Evolutionary conservation across 1,140 invertebrate genomes (phyloP).

Genomic region (Ganaspis sp.): DNA sequence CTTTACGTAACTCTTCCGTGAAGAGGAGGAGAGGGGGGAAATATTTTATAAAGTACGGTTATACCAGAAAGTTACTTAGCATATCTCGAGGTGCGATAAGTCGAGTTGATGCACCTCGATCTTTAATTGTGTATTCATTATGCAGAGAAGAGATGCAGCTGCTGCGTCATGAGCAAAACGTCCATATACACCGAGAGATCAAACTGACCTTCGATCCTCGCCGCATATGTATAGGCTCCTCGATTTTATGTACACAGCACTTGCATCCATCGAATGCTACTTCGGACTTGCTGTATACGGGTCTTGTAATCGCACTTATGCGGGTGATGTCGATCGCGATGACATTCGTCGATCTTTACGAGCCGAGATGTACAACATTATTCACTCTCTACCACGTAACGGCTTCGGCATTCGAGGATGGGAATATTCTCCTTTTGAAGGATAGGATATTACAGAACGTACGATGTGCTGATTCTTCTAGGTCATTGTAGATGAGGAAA

Average conservation of each 20-base stretch:
- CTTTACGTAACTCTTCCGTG: slow-evolving; percentile 11
- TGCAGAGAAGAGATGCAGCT: slow-evolving; percentile 49
- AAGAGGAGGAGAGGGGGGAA: not conserved
- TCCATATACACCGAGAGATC: slow-evolving; percentile 46
- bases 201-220: slow-evolving; percentile 60
- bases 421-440: not conserved
- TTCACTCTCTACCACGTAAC: slow-evolving; percentile 12
- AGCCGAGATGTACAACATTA: slow-evolving; percentile 7
- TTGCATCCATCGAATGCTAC: slow-evolving; percentile 40
- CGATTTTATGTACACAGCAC: slow-evolving; percentile 31
- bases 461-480: not conserved
- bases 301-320: slow-evolving; percentile 45
- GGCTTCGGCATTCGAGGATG: not conserved
- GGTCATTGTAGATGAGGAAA: not conserved
- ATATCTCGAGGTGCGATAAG: slow-evolving; percentile 65
- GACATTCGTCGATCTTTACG: slow-evolving; percentile 43
- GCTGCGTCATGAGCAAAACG: slow-evolving; percentile 55
- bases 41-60: slow-evolving; percentile 32
- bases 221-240: slow-evolving; percentile 38
- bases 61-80: slow-evolving; percentile 56
- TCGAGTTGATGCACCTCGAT: slow-evolving; percentile 59
- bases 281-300: not conserved
- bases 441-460: not conserved
- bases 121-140: slow-evolving; percentile 71
- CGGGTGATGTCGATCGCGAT: slow-evolving; percentile 46